These are phyloP conservation scores for Heliconius hortense DNA, from an alignment of 2,888 invertebrate species.

Conservation along the genomic window DNA sequence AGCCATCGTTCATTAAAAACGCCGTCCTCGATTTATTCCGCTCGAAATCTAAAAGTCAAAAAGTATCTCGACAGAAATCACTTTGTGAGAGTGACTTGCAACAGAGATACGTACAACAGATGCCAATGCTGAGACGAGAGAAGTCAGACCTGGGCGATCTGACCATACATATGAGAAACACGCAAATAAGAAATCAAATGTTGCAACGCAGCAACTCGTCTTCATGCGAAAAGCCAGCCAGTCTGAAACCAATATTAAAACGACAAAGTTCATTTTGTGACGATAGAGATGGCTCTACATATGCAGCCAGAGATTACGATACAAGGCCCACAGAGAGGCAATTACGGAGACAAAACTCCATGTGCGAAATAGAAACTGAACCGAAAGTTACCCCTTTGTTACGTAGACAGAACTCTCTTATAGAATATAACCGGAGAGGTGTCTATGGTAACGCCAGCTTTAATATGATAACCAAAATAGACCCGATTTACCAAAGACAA, in stretches of 20 bases:
- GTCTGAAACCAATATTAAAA: constrained; percentile 73
- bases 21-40: constrained; percentile 80
- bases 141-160: constrained; percentile 74
- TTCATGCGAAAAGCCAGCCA: constrained; percentile 73
- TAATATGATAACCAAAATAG: constrained; percentile 82
- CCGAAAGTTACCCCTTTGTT: constrained; percentile 80
- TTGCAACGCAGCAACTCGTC: constrained; percentile 78
- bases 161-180: constrained; percentile 72
- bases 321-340: constrained; percentile 69
- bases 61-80: constrained; percentile 78
- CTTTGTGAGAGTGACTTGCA: constrained; percentile 76
- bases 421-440: constrained; percentile 77
- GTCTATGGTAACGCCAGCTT: constrained; percentile 74
- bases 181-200: constrained; percentile 74
- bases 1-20: constrained; percentile 80
- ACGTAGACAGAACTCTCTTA: constrained; percentile 79
- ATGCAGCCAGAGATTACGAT: constrained; percentile 75
- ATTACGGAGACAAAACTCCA: constrained; percentile 74
- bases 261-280: constrained; percentile 79
- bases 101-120: constrained; percentile 61
- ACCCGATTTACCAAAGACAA: constrained; percentile 81
- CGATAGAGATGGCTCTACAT: constrained; percentile 72
- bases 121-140: constrained; percentile 72
- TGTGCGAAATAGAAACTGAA: constrained; percentile 80
- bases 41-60: constrained; percentile 77